Conservation (phyloP, 2,113 vertebrate genomes). For the Artemisiospiza belli region DNA sequence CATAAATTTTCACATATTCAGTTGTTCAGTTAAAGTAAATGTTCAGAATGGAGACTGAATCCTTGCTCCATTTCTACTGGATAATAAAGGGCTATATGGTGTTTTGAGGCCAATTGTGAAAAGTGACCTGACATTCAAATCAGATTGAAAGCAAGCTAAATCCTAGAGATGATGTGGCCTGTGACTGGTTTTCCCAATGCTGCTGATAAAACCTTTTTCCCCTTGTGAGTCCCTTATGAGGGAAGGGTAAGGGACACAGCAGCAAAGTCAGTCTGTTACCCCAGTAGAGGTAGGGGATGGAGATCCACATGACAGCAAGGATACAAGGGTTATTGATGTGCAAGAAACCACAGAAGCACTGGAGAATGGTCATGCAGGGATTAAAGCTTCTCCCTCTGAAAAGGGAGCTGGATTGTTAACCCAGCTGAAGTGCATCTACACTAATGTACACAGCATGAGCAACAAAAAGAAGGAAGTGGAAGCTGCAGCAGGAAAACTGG, state of each 20-base stretch:
- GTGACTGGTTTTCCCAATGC: background rate
- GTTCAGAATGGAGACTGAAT: background rate
- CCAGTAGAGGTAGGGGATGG: background rate
- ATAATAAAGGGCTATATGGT: background rate
- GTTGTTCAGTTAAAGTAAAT: background rate
- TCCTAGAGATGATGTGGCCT: background rate
- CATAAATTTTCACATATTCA: background rate
- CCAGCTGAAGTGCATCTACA: background rate
- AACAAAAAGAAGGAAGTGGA: background rate
- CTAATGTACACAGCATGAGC: background rate
- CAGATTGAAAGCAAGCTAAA: background rate
- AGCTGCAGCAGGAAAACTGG: background rate
- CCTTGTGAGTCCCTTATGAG: fast-evolving
- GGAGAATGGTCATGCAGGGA: background rate
- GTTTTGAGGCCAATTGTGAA: background rate
- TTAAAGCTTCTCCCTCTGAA: background rate
- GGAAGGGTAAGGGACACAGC: background rate
- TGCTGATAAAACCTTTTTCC: background rate
- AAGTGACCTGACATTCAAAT: background rate
- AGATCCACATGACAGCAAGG: background rate
- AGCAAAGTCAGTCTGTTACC: background rate
- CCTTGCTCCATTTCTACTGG: background rate
- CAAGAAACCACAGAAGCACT: background rate
- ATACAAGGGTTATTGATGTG: background rate
- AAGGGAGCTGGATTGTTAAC: background rate